Percentiles rank a stretch among this genome's conserved stretches.
phyloP scores from a whole-genome alignment of 2,113 vertebrate species.

The Peromyscus californicus region DNA sequence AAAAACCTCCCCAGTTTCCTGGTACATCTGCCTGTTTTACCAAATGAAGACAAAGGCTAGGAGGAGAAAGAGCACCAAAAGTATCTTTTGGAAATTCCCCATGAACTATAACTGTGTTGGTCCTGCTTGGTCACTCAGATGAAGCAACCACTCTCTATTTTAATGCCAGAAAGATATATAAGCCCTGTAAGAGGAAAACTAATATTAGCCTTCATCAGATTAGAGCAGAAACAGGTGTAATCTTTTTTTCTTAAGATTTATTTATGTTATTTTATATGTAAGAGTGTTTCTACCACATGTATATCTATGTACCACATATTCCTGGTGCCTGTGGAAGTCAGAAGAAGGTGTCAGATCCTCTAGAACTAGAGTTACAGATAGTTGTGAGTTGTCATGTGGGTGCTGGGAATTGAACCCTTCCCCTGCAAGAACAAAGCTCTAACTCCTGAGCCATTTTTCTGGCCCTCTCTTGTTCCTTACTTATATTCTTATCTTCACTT shows the following conservation, averaged over 20 bases:
- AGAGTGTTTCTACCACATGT: not conserved
- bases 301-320: too few species aligned
- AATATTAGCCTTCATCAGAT: slow-evolving; percentile 64
- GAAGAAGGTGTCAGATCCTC: not conserved
- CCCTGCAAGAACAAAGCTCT: not conserved
- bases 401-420: not conserved
- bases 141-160: slow-evolving; percentile 68
- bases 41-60: slow-evolving; percentile 52
- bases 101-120: slow-evolving; percentile 42
- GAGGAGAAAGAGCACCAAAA: not conserved
- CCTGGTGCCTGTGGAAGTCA: not conserved
- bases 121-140: slow-evolving; percentile 75
- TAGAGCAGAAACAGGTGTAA: slow-evolving; percentile 52
- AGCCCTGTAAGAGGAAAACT: slow-evolving; percentile 46
- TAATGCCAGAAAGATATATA: slow-evolving; percentile 53
- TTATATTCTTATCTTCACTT: slow-evolving; percentile 19
- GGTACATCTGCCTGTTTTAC: slow-evolving; percentile 21
- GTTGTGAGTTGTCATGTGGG: not conserved
- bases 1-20: slow-evolving; percentile 43
- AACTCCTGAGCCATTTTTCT: not conserved
- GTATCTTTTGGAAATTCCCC: slow-evolving; percentile 77
- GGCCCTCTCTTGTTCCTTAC: not conserved
- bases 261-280: not conserved
- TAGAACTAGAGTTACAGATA: not conserved
- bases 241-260: not conserved